Evolutionary conservation across 2,113 vertebrate species (phyloP).

Genomic region (Heteronetta atricapilla): DNA sequence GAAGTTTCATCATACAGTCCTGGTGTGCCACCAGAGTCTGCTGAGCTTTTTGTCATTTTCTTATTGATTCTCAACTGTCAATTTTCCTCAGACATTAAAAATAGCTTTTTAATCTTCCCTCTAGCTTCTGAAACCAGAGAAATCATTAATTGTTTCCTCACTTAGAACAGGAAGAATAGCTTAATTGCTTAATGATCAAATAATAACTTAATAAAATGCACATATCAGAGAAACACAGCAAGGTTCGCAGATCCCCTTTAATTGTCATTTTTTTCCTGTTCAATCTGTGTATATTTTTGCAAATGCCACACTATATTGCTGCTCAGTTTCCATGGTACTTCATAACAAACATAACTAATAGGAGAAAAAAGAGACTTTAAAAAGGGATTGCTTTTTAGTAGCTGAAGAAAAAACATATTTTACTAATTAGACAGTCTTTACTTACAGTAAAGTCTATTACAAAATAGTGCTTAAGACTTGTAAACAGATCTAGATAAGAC

Average conservation of each 20-base stretch:
- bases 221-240: neutral
- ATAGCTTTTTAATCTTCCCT: neutral
- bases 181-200: constrained; percentile 8
- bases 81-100: neutral
- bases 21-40: neutral
- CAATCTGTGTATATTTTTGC: neutral
- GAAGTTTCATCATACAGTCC: accelerated
- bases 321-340: neutral
- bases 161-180: neutral
- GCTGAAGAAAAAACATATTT: neutral
- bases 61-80: neutral
- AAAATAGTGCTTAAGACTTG: neutral
- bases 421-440: neutral
- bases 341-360: neutral
- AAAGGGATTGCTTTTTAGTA: neutral
- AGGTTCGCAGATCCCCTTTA: neutral
- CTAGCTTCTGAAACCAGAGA: neutral
- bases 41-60: neutral
- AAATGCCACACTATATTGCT: neutral
- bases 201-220: neutral
- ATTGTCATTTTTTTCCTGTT: neutral
- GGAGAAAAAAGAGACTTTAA: neutral
- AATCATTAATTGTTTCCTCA: neutral
- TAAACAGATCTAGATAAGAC: neutral
- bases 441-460: neutral